phyloP scores from a whole-genome alignment of 2,113 vertebrate genomes.

The Crypturellus undulatus region DNA sequence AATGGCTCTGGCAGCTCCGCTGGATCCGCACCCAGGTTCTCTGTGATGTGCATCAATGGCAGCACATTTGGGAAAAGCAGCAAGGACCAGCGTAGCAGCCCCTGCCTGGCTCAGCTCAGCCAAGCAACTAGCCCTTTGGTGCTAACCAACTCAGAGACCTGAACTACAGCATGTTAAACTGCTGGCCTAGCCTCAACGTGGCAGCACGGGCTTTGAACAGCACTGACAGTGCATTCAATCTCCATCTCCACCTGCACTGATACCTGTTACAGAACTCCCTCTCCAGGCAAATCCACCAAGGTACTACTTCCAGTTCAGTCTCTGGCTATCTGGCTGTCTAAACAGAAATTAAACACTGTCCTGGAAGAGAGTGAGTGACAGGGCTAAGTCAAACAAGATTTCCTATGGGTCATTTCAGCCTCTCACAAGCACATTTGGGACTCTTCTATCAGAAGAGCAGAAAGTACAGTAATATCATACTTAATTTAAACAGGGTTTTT shows the following conservation, averaged over 20 bases:
- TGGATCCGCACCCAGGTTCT: neutral
- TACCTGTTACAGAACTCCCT: neutral
- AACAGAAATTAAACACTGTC: neutral
- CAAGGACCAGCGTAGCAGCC: neutral
- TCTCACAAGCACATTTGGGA: neutral
- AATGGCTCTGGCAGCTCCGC: neutral
- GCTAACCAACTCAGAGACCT: neutral
- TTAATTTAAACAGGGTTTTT: neutral
- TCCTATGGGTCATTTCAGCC: neutral
- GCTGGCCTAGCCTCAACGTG: neutral
- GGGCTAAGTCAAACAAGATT: neutral
- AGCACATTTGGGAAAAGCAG: neutral
- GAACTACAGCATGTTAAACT: neutral
- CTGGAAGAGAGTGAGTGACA: neutral
- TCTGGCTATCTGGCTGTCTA: neutral
- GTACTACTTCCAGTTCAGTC: neutral
- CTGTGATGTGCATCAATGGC: neutral
- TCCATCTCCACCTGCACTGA: neutral
- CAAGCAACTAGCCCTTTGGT: rapidly evolving
- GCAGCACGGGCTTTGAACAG: neutral
- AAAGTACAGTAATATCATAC: neutral
- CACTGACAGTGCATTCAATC: neutral
- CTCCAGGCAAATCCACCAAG: neutral
- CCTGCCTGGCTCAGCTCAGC: neutral
- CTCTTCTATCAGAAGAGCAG: neutral